Evolutionary conservation across 2,113 vertebrate species (phyloP).

Genomic region (Hippocampus guttulatus): DNA sequence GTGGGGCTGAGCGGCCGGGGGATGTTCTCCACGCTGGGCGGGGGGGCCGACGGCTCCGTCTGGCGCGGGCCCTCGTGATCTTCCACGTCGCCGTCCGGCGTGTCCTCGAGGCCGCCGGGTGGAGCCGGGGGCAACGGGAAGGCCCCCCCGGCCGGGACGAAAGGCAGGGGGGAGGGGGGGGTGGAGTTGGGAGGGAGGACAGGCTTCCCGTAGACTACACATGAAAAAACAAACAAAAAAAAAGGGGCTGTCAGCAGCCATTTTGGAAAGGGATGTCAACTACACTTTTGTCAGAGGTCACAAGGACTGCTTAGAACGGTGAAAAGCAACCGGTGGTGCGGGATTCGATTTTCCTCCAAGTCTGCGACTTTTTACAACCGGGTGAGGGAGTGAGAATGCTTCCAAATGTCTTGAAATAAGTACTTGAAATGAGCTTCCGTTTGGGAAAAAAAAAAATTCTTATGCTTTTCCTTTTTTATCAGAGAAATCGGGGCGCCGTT

Average conservation of each 20-base stretch:
- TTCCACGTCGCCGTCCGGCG: conserved; percentile 49
- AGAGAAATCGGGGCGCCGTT: no score
- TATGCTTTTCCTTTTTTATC: no score
- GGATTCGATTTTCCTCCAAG: no score
- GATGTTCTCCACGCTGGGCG: conserved; percentile 86
- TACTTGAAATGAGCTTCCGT: no score
- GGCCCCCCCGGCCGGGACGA: conserved; percentile 51
- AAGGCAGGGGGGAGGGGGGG: conserved; percentile 64
- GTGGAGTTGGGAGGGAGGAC: conserved; percentile 61
- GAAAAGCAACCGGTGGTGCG: no score
- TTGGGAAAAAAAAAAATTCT: no score
- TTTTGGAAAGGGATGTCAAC: no score
- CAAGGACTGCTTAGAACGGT: no score
- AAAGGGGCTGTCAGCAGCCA: neutral
- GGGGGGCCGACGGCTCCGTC: conserved; percentile 63
- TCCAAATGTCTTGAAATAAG: no score
- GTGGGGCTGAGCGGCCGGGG: conserved; percentile 95
- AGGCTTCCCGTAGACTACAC: conserved; percentile 66
- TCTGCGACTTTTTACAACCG: no score
- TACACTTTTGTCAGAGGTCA: no score
- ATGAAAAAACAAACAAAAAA: neutral
- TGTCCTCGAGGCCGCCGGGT: conserved; percentile 37
- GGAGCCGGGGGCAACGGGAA: conserved; percentile 58
- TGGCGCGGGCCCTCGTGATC: conserved; percentile 53
- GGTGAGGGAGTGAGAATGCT: no score